A percentile compares a stretch with the other conserved stretches of the same genome.
These are phyloP conservation scores for Eulemur mongoz DNA, from an alignment of 2,797 vertebrate genomes.

Conservation along the genomic window DNA sequence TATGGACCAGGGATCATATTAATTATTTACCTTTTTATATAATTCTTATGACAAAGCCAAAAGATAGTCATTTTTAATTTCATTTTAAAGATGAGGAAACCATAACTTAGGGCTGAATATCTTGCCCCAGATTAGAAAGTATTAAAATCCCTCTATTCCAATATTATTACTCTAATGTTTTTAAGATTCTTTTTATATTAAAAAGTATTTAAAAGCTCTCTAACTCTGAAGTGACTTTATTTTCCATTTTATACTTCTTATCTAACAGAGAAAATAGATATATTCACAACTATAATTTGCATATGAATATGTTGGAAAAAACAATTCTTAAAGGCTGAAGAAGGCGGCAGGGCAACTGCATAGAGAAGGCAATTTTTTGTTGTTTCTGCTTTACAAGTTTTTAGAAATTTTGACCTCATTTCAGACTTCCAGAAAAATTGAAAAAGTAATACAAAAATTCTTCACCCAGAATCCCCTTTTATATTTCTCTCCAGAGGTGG, in stretches of 20 bases:
- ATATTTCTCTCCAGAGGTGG: neutral
- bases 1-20: neutral
- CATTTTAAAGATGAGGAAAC: neutral
- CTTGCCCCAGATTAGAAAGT: neutral
- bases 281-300: neutral
- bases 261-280: neutral
- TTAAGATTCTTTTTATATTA: neutral
- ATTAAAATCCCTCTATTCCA: neutral
- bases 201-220: conserved; percentile 37
- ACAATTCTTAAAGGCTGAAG: conserved; percentile 4
- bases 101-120: neutral
- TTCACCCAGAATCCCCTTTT: neutral
- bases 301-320: neutral
- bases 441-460: neutral
- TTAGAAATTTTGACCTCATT: conserved; percentile 21
- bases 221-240: neutral
- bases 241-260: conserved; percentile 22
- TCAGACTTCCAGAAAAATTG: conserved; percentile 19
- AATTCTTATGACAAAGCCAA: conserved; percentile 14
- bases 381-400: neutral
- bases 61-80: neutral
- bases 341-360: neutral
- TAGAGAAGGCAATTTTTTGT: neutral
- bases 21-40: neutral
- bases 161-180: neutral